A percentile compares a stretch with the other conserved stretches of the same genome.
These are phyloP conservation scores for Lamellibrachia columna DNA, from an alignment of 2,888 invertebrate species.

Conservation along the genomic window DNA sequence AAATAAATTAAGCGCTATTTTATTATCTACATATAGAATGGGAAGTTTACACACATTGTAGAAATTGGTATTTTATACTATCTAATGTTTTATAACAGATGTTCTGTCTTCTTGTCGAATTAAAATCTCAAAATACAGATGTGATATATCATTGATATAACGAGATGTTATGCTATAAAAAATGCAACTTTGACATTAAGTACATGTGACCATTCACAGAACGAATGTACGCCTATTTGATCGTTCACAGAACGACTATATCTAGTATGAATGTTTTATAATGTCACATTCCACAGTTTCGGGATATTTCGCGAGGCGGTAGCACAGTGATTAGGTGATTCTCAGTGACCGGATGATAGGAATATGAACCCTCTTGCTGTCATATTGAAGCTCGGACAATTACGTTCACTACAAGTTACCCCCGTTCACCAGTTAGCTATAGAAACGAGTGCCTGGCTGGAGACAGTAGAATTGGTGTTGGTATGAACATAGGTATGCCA, in stretches of 20 bases:
- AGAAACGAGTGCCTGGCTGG: too few relatives aligned
- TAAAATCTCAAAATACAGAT: not conserved
- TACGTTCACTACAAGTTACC: too few relatives aligned
- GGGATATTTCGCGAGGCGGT: not conserved
- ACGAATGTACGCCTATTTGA: not conserved
- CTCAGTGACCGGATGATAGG: too few relatives aligned
- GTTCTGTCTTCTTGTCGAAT: not conserved
- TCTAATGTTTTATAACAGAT: not conserved
- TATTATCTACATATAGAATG: not conserved
- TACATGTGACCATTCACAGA: not conserved
- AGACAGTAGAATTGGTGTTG: too few relatives aligned
- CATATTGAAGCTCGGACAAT: too few relatives aligned
- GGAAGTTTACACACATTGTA: not conserved
- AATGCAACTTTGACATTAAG: too few relatives aligned
- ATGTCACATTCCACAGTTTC: not conserved
- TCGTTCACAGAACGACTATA: not conserved
- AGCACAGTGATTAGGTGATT: not conserved
- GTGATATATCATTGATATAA: not conserved
- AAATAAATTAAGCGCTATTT: not conserved
- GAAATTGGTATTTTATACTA: not conserved
- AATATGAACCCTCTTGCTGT: too few relatives aligned
- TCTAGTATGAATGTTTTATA: not conserved
- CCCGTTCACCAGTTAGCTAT: too few relatives aligned
- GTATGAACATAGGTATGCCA: too few relatives aligned
- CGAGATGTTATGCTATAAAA: not conserved